phyloP scores from a whole-genome alignment of 1,140 invertebrate species.

The Leptoteleia sp. region DNA sequence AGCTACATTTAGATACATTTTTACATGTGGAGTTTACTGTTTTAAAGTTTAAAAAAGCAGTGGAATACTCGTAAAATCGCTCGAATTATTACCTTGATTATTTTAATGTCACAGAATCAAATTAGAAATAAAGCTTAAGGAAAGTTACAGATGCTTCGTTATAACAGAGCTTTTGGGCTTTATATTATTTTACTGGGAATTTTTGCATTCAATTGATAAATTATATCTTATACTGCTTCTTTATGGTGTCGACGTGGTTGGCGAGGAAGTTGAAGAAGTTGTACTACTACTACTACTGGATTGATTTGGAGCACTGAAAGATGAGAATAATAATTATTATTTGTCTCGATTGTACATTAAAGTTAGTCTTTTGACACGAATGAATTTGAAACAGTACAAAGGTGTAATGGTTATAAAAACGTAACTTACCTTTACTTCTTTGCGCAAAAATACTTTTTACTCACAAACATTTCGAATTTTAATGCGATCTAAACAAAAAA shows the following conservation, averaged over 20 bases:
- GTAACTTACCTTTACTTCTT: conserved; percentile 24
- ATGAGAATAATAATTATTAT: conserved; percentile 9
- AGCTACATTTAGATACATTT: conserved; percentile 63
- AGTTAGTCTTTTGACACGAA: conserved; percentile 44
- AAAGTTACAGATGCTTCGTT: too few species aligned
- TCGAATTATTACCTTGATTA: conserved; percentile 19
- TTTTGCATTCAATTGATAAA: conserved; percentile 72
- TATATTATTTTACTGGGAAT: conserved; percentile 45
- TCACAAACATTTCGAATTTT: neutral
- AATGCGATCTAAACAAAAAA: neutral
- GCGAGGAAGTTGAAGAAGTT: conserved; percentile 67
- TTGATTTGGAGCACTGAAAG: conserved; percentile 74
- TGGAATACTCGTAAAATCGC: conserved; percentile 56
- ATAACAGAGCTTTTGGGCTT: conserved; percentile 27
- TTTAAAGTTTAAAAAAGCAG: conserved; percentile 41
- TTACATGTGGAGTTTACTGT: conserved; percentile 46
- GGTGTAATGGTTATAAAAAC: conserved; percentile 2
- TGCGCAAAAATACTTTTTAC: neutral
- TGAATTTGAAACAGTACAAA: neutral
- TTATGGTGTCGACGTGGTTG: conserved; percentile 71
- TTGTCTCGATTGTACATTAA: neutral
- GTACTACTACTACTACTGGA: conserved; percentile 73
- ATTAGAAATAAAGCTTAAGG: conserved; percentile 28
- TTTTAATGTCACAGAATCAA: conserved; percentile 31
- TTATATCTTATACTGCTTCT: conserved; percentile 73